phyloP scores from a whole-genome alignment of 2,113 vertebrate genomes.

The Corythornis cristatus region DNA sequence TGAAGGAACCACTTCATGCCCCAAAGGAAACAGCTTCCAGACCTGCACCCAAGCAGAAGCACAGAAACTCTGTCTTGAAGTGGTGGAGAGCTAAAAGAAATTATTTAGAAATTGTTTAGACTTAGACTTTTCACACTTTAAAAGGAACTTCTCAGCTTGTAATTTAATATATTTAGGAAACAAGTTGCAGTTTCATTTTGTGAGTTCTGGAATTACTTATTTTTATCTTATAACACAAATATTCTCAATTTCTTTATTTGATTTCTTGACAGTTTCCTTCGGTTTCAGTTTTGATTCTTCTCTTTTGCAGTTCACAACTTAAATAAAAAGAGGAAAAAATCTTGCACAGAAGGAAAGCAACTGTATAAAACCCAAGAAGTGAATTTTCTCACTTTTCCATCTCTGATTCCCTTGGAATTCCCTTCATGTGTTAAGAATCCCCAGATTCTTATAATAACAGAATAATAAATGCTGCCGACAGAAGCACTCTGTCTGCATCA shows the following conservation, averaged over 20 bases:
- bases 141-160: not conserved
- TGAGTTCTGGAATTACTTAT: not conserved
- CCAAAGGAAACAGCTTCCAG: not conserved
- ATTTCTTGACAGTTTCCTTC: not conserved
- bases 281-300: not conserved
- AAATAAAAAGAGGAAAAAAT: not conserved
- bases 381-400: not conserved
- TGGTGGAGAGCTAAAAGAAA: not conserved
- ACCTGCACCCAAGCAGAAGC: not conserved
- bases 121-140: not conserved
- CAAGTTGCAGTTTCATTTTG: not conserved
- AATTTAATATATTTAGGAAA: not conserved
- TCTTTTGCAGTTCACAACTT: not conserved
- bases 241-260: not conserved
- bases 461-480: constrained; percentile 34
- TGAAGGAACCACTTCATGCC: not conserved
- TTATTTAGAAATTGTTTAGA: not conserved
- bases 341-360: not conserved
- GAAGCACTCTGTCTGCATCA: constrained; percentile 45
- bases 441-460: not conserved
- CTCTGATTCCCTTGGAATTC: not conserved
- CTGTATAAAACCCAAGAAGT: not conserved
- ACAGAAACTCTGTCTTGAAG: not conserved
- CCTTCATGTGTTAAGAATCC: not conserved
- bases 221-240: not conserved